Conservation (phyloP, 30 jellyfish, hydroid and myxozoan genomes). For the Hydractinia symbiolongicarpus region DNA sequence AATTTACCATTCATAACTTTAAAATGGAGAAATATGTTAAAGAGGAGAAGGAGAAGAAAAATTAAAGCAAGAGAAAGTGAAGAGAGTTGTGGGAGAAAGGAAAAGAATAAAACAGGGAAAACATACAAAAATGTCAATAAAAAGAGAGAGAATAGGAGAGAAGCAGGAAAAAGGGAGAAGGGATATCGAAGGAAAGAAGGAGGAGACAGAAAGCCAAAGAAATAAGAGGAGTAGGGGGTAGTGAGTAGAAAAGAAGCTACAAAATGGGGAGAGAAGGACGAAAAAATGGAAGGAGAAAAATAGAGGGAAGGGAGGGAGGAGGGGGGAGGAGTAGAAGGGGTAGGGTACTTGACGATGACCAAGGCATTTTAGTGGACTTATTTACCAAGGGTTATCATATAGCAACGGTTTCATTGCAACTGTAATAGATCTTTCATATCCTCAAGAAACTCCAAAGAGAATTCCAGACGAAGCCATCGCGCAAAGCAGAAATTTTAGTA, state of each 20-base stretch:
- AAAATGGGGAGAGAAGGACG: neutral
- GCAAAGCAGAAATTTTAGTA: too few relatives aligned
- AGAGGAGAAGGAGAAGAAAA: too few relatives aligned
- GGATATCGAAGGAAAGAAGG: neutral
- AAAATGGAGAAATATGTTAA: too few relatives aligned
- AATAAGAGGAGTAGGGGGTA: neutral
- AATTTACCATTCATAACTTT: too few relatives aligned
- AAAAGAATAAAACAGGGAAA: neutral
- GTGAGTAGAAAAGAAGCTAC: neutral
- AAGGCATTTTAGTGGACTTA: too few relatives aligned
- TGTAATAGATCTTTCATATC: too few relatives aligned
- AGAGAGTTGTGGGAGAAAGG: too few relatives aligned
- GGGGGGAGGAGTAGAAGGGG: neutral
- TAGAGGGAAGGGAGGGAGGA: neutral
- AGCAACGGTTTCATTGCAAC: too few relatives aligned
- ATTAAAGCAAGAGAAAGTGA: too few relatives aligned
- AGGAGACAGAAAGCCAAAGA: neutral
- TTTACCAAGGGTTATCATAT: too few relatives aligned
- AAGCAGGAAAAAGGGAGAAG: neutral
- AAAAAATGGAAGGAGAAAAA: neutral
- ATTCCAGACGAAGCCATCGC: too few relatives aligned
- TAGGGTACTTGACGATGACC: neutral
- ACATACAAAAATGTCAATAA: neutral
- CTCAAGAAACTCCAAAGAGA: too few relatives aligned
- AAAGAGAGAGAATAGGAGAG: neutral